Evolutionary conservation across 2,888 invertebrate species (phyloP).

Genomic region (Drosophila kokeensis): DNA sequence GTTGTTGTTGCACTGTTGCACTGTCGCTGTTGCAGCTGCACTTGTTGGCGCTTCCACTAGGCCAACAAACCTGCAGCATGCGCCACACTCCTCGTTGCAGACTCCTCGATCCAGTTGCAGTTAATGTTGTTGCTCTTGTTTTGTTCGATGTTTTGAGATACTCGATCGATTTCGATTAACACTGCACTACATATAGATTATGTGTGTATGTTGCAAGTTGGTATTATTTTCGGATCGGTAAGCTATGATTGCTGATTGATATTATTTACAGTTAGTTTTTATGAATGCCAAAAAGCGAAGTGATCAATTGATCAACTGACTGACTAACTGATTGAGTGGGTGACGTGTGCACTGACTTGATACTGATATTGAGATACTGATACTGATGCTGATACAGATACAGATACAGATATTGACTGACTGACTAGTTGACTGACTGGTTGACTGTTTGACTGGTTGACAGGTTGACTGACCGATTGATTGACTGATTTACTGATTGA

Average conservation of each 20-base stretch:
- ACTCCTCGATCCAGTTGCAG: constrained; percentile 26
- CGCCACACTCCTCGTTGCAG: constrained; percentile 53
- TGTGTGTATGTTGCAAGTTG: constrained; percentile 25
- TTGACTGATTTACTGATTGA: constrained; percentile 56
- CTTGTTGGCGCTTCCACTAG: constrained; percentile 39
- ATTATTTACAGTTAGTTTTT: constrained; percentile 53
- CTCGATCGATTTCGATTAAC: constrained; percentile 34
- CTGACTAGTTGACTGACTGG: constrained; percentile 39
- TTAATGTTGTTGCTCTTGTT: constrained; percentile 43
- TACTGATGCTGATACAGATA: constrained; percentile 31
- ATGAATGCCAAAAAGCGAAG: constrained; percentile 28
- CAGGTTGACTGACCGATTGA: constrained; percentile 50
- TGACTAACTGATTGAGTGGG: constrained; percentile 45
- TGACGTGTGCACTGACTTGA: constrained; percentile 58
- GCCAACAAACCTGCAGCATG: constrained; percentile 61
- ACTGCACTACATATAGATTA: constrained; percentile 54
- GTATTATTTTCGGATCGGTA: constrained; percentile 17
- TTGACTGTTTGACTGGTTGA: constrained; percentile 44
- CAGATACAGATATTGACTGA: constrained; percentile 27
- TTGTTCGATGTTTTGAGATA: constrained; percentile 15
- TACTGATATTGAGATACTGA: constrained; percentile 25
- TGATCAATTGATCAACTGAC: constrained; percentile 37
- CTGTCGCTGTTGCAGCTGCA: constrained; percentile 21
- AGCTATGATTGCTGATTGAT: constrained; percentile 32
- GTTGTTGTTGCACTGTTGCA: neutral